A percentile compares a stretch with the other conserved stretches of the same genome.
These are phyloP conservation scores for Megamerina dolium DNA, from an alignment of 2,888 invertebrate species.

Conservation along the genomic window DNA sequence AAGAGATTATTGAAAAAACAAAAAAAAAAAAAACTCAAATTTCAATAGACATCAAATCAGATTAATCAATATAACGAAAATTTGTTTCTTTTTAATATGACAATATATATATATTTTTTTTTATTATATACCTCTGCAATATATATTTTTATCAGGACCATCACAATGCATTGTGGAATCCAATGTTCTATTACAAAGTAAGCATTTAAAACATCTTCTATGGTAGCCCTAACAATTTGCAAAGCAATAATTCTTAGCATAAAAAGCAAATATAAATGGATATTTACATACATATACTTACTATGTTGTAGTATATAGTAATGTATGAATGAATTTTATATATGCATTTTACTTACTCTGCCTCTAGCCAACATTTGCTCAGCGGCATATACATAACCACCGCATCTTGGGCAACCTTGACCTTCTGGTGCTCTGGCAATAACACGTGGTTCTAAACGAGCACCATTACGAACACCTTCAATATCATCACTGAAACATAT, in stretches of 20 bases:
- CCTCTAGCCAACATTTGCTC: constrained; percentile 89
- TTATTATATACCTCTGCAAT: constrained; percentile 70
- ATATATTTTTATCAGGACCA: constrained; percentile 86
- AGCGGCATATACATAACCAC: constrained; percentile 83
- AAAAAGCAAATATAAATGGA: too few species aligned
- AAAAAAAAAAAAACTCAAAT: neutral
- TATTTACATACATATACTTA: too few species aligned
- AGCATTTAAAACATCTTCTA: constrained; percentile 84
- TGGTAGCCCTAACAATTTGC: constrained; percentile 65
- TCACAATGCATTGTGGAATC: constrained; percentile 88
- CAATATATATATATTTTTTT: too few species aligned
- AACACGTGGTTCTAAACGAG: constrained; percentile 62
- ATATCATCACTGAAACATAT: constrained; percentile 13
- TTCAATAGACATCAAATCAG: neutral
- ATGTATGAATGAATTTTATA: neutral
- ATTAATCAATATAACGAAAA: neutral
- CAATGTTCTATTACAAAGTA: constrained; percentile 75
- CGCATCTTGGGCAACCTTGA: constrained; percentile 82
- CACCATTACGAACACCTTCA: constrained; percentile 54
- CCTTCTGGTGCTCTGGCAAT: constrained; percentile 80
- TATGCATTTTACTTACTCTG: constrained; percentile 67
- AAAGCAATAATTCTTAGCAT: too few species aligned
- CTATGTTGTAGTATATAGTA: neutral
- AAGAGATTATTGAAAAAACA: too few species aligned
- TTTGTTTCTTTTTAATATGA: neutral